phyloP scores from a whole-genome alignment of 2,797 vertebrate species.

The Cyprinodon diabolis region DNA sequence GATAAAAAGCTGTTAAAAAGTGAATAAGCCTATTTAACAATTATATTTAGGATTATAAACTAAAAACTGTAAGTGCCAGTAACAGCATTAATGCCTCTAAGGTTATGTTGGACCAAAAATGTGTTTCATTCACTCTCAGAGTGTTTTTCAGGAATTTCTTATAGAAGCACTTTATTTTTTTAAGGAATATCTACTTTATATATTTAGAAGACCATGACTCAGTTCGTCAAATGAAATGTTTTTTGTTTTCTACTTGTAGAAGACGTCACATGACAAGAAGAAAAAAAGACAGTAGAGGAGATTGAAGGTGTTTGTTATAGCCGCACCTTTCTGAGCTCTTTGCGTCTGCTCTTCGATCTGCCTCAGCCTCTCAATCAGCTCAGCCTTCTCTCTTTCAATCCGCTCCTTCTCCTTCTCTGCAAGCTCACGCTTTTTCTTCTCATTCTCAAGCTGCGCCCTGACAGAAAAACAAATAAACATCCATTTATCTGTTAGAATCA shows the following conservation, averaged over 20 bases:
- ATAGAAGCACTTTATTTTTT: no score
- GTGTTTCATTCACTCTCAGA: no score
- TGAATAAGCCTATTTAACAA: no score
- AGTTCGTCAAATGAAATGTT: neutral
- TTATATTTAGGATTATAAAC: no score
- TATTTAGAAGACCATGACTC: no score
- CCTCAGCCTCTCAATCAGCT: slow-evolving; percentile 91
- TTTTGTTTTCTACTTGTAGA: neutral
- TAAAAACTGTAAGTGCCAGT: no score
- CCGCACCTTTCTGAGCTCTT: slow-evolving; percentile 92
- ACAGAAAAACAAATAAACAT: neutral
- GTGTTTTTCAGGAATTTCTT: no score
- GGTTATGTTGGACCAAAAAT: no score
- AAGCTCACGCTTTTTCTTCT: slow-evolving; percentile 94
- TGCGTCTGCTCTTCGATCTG: slow-evolving; percentile 96
- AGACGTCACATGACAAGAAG: fast-evolving
- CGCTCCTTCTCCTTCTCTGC: slow-evolving; percentile 96
- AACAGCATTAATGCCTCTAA: no score
- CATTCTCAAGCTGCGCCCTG: slow-evolving; percentile 95
- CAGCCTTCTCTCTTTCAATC: slow-evolving; percentile 96
- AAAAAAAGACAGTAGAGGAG: neutral
- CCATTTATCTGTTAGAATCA: fast-evolving
- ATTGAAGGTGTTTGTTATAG: neutral
- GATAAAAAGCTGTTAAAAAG: no score
- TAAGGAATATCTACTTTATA: no score